Percentiles rank a stretch among this genome's conserved stretches.
phyloP scores from a whole-genome alignment of 2,888 invertebrate species.

The Polydrusus tereticollis region DNA sequence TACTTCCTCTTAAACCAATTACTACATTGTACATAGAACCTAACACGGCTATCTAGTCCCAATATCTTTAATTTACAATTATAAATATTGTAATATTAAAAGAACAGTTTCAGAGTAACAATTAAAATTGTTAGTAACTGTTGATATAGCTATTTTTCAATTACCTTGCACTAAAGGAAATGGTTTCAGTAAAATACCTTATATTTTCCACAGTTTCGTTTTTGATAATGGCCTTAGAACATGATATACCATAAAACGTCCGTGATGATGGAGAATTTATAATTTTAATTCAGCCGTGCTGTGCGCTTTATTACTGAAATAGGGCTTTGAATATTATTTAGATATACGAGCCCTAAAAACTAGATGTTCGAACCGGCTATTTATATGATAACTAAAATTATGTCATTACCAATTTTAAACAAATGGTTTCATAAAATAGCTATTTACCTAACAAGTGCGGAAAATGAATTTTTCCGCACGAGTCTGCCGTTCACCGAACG shows the following conservation, averaged over 20 bases:
- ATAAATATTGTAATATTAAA: background rate
- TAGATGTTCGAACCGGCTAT: no score
- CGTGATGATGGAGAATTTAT: background rate
- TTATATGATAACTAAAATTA: no score
- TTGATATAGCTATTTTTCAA: slow-evolving; percentile 10
- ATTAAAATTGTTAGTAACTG: background rate
- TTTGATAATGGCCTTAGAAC: background rate
- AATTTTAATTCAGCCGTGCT: background rate
- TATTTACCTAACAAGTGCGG: no score
- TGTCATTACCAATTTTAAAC: no score
- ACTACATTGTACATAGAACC: background rate
- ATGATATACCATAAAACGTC: slow-evolving; percentile 1
- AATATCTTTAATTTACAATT: background rate
- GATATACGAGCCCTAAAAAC: no score
- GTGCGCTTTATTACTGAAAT: background rate
- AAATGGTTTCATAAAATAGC: no score
- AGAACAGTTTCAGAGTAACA: background rate
- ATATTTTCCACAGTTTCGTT: slow-evolving; percentile 4
- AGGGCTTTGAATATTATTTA: background rate
- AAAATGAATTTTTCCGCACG: no score
- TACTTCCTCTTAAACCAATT: background rate
- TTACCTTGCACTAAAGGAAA: background rate
- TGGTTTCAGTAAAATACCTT: background rate
- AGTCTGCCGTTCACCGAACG: no score
- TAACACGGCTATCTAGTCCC: background rate